Conservation (phyloP, 2,113 vertebrate species). For the Leptobrachium leishanense region DNA sequence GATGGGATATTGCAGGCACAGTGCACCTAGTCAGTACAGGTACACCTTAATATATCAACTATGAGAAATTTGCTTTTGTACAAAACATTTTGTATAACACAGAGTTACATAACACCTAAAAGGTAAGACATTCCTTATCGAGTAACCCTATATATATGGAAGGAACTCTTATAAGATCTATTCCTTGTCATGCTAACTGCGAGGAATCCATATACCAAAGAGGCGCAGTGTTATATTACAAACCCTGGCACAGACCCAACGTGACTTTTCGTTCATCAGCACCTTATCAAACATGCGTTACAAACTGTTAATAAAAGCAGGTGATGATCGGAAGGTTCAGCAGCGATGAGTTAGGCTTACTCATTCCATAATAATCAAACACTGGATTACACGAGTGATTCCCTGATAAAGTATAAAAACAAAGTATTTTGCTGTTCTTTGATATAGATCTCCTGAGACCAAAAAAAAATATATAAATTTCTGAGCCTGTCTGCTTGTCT, state of each 20-base stretch:
- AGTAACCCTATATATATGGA: too few relatives aligned
- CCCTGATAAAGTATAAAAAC: conserved; percentile 26
- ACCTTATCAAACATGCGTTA: conserved; percentile 28
- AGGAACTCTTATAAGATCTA: too few relatives aligned
- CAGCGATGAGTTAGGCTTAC: background rate
- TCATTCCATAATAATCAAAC: conserved; percentile 7
- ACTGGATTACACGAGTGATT: conserved; percentile 2
- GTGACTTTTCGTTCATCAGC: conserved; percentile 17
- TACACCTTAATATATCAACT: too few relatives aligned
- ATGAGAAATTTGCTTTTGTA: too few relatives aligned
- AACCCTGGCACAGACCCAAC: background rate
- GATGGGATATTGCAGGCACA: too few relatives aligned
- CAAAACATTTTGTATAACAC: too few relatives aligned
- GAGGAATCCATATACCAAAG: background rate
- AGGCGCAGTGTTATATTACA: conserved; percentile 3
- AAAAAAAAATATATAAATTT: background rate
- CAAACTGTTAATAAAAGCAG: conserved; percentile 12
- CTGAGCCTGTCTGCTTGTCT: background rate
- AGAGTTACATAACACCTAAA: too few relatives aligned
- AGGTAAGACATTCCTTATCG: too few relatives aligned
- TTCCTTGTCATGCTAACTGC: too few relatives aligned
- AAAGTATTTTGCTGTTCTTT: conserved; percentile 17
- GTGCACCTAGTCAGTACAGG: too few relatives aligned
- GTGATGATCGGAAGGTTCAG: conserved; percentile 18
- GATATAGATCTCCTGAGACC: background rate